phyloP scores from a whole-genome alignment of 2,888 invertebrate genomes.

The Troides helena region DNA sequence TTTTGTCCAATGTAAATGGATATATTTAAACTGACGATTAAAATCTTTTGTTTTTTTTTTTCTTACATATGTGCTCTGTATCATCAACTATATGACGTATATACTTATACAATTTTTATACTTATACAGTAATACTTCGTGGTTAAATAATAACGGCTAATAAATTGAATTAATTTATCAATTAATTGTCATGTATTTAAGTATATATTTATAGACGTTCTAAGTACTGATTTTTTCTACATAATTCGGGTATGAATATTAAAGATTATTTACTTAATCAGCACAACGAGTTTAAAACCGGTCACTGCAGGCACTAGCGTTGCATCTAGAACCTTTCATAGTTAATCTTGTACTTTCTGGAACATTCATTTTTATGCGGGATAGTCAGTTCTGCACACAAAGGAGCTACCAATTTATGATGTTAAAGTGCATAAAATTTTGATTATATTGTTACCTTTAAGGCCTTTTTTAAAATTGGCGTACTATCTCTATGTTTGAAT shows the following conservation, averaged over 20 bases:
- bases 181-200: not conserved
- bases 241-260: not conserved
- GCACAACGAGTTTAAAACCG: conserved; percentile 11
- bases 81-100: not conserved
- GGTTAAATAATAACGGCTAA: not conserved
- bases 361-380: conserved; percentile 4
- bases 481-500: no score
- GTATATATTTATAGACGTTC: no score
- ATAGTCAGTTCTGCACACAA: not conserved
- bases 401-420: no score
- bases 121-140: not conserved
- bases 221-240: not conserved
- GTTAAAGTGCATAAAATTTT: no score
- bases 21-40: not conserved
- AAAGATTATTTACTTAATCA: not conserved
- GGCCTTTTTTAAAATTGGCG: no score
- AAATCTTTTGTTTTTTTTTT: not conserved
- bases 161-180: not conserved
- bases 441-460: no score
- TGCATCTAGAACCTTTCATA: conserved; percentile 2
- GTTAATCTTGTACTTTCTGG: conserved; percentile 4
- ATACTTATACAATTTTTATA: not conserved
- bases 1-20: not conserved
- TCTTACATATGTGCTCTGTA: not conserved
- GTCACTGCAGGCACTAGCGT: not conserved